Evolutionary conservation across 92 coral and sea anemone species (phyloP).

Genomic region (Parazoanthus darwini): DNA sequence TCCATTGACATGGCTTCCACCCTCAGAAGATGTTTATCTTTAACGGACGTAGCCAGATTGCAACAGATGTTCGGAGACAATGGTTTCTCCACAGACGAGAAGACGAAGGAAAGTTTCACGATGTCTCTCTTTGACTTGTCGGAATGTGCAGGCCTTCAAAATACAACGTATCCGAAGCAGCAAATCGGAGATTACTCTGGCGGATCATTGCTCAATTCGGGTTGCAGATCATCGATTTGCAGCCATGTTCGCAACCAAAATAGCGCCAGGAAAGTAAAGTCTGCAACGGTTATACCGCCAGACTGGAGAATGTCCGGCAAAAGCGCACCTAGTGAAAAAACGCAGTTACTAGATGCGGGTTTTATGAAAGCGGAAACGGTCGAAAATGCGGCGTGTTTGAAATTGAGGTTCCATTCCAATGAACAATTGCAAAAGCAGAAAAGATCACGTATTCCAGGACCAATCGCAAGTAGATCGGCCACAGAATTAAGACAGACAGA

Average conservation of each 20-base stretch:
- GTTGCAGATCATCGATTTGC: background rate
- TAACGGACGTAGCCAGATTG: background rate
- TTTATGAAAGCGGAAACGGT: too few relatives aligned
- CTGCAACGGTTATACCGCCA: background rate
- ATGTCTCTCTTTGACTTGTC: constrained; percentile 10
- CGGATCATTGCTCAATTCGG: background rate
- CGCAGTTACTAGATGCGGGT: background rate
- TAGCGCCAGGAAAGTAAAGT: background rate
- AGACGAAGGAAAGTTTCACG: background rate
- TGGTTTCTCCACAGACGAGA: background rate
- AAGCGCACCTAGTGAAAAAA: background rate
- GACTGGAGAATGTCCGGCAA: background rate
- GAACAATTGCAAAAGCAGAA: background rate
- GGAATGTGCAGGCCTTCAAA: constrained; percentile 1
- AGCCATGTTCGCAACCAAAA: background rate
- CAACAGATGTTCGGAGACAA: background rate
- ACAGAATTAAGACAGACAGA: background rate
- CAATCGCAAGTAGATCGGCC: constrained; percentile 19
- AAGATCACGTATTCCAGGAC: constrained; percentile 14
- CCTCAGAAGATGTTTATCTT: constrained; percentile 8
- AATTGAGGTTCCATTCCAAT: background rate
- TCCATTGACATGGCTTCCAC: background rate
- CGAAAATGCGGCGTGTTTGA: background rate
- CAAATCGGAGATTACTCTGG: background rate
- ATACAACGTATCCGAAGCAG: constrained; percentile 5